Base-by-base conservation (phyloP, 1,140 invertebrate species). In the Cydia pomonella region DNA sequence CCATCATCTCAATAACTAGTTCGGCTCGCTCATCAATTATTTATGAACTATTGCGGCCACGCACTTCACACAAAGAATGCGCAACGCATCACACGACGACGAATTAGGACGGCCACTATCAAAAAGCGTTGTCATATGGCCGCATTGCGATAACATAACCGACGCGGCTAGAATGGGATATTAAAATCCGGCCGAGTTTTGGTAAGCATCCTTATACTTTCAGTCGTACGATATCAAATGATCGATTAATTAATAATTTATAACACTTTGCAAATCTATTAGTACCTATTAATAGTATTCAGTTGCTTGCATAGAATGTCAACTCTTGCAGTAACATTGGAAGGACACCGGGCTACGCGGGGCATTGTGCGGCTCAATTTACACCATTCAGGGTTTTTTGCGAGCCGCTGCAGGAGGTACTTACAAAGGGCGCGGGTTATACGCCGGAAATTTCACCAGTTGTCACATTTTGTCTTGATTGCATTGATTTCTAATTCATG, bases 1-100 rank as follows among this genome's bases (percentile, higher is more conserved):
- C 64, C 64, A 69, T 69, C 64, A 69, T 33, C 53, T 29, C 38
- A 69, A 69, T 69, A 69, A 69, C 64, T 69, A 38, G 64, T 38
- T 69, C 63, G 27, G 27, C 9, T 21, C 63, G 63, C 63, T 64
- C 64, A 69, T 69, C 64, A 69, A 69, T 69, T 69, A 69, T 69
- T 69, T 69, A 69, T 69, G 16, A 33, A 38, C 16, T 69, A 69
- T 69, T 69, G 64, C 29, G 27, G 64, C 64, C 13, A 33, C 27
- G 64, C 27, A 59, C 53, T 23, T 12, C 53, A 59, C 53, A 59
- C 21, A 23, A 59, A 59, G 18, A 59, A 59, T 69, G 27, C 27
- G 16, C 25, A 18, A 18, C 33, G 64, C 64, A 69, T 23, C 29
- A 18, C 64, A 38, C 29, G 27, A n/a, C 33, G 16, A 23, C n/a